Evolutionary conservation across 2,888 invertebrate genomes (phyloP).

Genomic region (Agelastica alni): DNA sequence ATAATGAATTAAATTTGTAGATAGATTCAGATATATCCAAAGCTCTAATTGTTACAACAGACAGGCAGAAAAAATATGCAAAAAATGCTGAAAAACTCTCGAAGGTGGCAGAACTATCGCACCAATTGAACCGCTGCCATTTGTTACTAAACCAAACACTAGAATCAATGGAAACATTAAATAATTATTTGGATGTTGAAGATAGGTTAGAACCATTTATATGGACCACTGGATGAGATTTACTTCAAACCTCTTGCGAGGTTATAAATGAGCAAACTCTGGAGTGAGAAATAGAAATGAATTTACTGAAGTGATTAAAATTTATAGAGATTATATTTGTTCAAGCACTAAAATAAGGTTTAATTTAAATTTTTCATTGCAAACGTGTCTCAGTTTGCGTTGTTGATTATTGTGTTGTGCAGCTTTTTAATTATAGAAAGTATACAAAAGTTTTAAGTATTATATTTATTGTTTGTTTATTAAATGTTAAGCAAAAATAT

Average conservation of each 20-base stretch:
- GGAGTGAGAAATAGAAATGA: too few relatives aligned
- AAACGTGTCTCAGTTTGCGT: too few relatives aligned
- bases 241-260: conserved; percentile 1
- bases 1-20: conserved; percentile 54
- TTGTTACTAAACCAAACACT: conserved; percentile 81
- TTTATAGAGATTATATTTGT: too few relatives aligned
- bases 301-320: too few relatives aligned
- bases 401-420: too few relatives aligned
- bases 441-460: too few relatives aligned
- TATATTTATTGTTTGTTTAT: too few relatives aligned
- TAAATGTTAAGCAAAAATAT: too few relatives aligned
- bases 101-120: conserved; percentile 80
- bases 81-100: conserved; percentile 84
- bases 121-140: conserved; percentile 81
- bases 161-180: conserved; percentile 83
- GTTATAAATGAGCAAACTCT: not conserved
- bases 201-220: conserved; percentile 87
- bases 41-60: conserved; percentile 71
- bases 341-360: too few relatives aligned
- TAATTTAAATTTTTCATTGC: too few relatives aligned
- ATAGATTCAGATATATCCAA: conserved; percentile 73
- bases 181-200: conserved; percentile 78
- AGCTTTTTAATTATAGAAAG: too few relatives aligned
- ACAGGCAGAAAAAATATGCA: conserved; percentile 82
- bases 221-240: conserved; percentile 74